A percentile compares a stretch with the other conserved stretches of the same genome.
Evolutionary conservation across 2,797 vertebrate genomes (phyloP).

Genomic region (Phoebastria nigripes): DNA sequence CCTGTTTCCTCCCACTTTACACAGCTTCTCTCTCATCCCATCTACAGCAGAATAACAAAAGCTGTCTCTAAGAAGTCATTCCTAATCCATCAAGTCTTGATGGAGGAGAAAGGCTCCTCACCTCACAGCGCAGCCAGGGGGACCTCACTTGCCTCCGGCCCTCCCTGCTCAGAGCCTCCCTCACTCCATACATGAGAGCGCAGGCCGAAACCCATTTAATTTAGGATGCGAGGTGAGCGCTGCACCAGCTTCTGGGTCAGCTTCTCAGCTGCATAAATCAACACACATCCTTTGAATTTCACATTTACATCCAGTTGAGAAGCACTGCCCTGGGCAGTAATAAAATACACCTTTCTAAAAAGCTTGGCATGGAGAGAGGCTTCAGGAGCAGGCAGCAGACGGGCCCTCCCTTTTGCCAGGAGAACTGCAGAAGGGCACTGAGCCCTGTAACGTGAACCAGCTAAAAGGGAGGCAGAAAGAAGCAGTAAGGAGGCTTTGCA

Average conservation of each 20-base stretch:
- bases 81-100: conserved; percentile 25
- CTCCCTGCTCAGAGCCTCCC: neutral
- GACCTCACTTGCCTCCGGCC: neutral
- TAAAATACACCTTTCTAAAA: neutral
- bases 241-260: neutral
- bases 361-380: neutral
- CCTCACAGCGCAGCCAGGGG: neutral
- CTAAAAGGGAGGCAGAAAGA: neutral
- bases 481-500: neutral
- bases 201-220: neutral
- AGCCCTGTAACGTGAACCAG: neutral
- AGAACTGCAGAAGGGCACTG: neutral
- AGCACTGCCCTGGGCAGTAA: neutral
- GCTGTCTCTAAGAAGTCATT: neutral
- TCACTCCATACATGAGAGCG: neutral
- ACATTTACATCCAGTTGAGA: neutral
- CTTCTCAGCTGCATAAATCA: neutral
- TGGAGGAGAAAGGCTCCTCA: neutral
- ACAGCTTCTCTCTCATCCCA: neutral
- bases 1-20: neutral
- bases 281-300: neutral
- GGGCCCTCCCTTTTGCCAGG: neutral
- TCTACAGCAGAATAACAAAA: conserved; percentile 28
- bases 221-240: neutral
- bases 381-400: neutral